Evolutionary conservation across 2,797 vertebrate species (phyloP).

Genomic region (Eulemur mongoz): DNA sequence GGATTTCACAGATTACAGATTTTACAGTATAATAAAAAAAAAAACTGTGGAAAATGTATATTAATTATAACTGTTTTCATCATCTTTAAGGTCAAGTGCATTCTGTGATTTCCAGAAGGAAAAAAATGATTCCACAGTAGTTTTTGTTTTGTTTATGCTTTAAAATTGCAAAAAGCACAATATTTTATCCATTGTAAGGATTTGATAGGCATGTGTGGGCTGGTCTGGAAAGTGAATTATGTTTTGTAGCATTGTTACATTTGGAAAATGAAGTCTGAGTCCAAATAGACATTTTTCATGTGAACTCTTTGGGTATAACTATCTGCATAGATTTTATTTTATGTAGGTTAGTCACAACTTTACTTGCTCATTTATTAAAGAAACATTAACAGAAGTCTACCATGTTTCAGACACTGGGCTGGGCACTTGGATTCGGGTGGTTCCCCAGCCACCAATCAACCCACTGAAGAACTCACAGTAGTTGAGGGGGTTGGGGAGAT

Average conservation of each 20-base stretch:
- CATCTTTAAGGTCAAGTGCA: conserved; percentile 10
- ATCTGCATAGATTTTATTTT: not conserved
- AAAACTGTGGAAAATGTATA: not conserved
- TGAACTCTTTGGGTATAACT: not conserved
- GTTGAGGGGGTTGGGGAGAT: not conserved
- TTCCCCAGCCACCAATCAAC: not conserved
- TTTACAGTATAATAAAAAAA: not conserved
- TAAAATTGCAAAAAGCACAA: conserved; percentile 14
- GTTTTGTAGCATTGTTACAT: not conserved
- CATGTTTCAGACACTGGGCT: not conserved
- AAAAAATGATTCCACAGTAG: not conserved
- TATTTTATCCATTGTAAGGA: not conserved
- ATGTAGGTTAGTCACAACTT: not conserved
- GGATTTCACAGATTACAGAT: conserved; percentile 32
- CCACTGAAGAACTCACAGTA: not conserved
- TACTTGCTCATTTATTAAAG: not conserved
- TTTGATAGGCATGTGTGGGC: not conserved
- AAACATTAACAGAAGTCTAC: not conserved
- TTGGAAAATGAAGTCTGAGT: conserved; percentile 3
- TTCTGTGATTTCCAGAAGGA: conserved; percentile 39
- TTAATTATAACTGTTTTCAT: not conserved
- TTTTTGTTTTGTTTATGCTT: conserved; percentile 33
- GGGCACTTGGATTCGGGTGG: not conserved
- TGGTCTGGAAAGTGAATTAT: not conserved
- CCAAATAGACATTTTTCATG: conserved; percentile 39